A percentile compares a stretch with the other conserved stretches of the same genome.
Evolutionary conservation across 2,888 invertebrate genomes (phyloP).

Genomic region (Anthophora plumipes): DNA sequence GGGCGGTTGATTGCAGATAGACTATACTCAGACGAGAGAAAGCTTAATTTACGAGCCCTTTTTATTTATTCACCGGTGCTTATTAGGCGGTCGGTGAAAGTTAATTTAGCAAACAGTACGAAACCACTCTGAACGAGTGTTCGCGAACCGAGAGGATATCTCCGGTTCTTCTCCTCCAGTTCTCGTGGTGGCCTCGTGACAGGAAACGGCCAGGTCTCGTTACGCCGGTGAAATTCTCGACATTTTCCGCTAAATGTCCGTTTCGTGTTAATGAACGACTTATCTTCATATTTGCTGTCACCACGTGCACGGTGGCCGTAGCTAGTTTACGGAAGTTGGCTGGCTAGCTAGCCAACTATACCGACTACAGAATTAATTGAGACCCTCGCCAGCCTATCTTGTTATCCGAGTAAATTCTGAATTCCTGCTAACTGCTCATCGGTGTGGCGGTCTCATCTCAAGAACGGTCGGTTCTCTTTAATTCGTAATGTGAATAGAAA

Average conservation of each 20-base stretch:
- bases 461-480: slow-evolving; percentile 20
- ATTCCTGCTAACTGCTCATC: slow-evolving; percentile 58
- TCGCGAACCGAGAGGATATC: slow-evolving; percentile 18
- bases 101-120: slow-evolving; percentile 19
- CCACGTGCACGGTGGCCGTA: slow-evolving; percentile 53
- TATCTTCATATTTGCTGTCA: slow-evolving; percentile 74
- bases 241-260: slow-evolving; percentile 73
- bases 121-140: slow-evolving; percentile 8
- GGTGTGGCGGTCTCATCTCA: slow-evolving; percentile 50
- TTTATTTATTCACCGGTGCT: neutral
- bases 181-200: slow-evolving; percentile 25
- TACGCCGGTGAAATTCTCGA: slow-evolving; percentile 65
- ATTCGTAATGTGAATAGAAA: slow-evolving; percentile 19
- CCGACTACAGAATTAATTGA: slow-evolving; percentile 68
- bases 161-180: slow-evolving; percentile 29
- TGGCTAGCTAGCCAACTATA: slow-evolving; percentile 60
- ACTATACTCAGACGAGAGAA: neutral
- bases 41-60: slow-evolving; percentile 8
- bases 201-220: slow-evolving; percentile 53
- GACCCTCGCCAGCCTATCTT: slow-evolving; percentile 65
- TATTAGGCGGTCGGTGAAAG: slow-evolving; percentile 24
- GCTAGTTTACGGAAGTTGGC: slow-evolving; percentile 70
- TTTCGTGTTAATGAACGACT: slow-evolving; percentile 75
- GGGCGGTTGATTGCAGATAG: neutral
- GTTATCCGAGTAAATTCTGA: slow-evolving; percentile 68